phyloP scores from a whole-genome alignment of 1,140 invertebrate species.

The Paraescarpia echinospica region DNA sequence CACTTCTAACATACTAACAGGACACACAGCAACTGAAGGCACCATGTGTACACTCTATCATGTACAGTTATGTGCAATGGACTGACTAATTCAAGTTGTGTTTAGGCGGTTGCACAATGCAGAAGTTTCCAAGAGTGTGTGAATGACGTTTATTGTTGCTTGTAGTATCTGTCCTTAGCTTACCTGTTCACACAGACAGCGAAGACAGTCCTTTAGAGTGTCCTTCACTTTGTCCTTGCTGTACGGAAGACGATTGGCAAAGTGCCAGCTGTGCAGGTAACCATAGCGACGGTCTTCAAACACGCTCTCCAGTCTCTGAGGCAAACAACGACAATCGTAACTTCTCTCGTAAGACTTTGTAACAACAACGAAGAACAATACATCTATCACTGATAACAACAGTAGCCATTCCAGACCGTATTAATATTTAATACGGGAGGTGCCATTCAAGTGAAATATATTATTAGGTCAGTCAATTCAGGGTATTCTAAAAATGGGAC shows the following conservation, averaged over 20 bases:
- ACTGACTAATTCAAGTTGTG: not conserved
- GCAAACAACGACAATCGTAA: not conserved
- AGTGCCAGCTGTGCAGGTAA: constrained; percentile 57
- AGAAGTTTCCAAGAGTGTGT: not conserved
- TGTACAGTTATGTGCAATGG: not conserved
- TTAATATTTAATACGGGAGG: no score
- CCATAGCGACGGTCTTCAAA: constrained; percentile 16
- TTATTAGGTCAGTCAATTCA: no score
- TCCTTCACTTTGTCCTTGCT: constrained; percentile 21
- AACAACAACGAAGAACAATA: not conserved
- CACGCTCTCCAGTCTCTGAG: not conserved
- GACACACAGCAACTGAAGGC: not conserved
- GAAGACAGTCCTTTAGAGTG: constrained; percentile 15
- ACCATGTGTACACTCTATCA: no score
- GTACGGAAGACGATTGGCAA: constrained; percentile 56
- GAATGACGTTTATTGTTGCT: not conserved
- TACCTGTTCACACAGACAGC: constrained; percentile 25
- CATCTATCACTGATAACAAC: not conserved
- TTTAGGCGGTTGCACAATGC: not conserved
- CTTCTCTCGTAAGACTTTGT: not conserved
- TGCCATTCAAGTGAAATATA: no score
- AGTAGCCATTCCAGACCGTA: no score
- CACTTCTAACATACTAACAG: no score
- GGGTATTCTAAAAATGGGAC: no score
- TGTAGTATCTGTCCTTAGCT: not conserved